phyloP scores from a whole-genome alignment of 1,140 invertebrate species.

The Steinernema khuongi region DNA sequence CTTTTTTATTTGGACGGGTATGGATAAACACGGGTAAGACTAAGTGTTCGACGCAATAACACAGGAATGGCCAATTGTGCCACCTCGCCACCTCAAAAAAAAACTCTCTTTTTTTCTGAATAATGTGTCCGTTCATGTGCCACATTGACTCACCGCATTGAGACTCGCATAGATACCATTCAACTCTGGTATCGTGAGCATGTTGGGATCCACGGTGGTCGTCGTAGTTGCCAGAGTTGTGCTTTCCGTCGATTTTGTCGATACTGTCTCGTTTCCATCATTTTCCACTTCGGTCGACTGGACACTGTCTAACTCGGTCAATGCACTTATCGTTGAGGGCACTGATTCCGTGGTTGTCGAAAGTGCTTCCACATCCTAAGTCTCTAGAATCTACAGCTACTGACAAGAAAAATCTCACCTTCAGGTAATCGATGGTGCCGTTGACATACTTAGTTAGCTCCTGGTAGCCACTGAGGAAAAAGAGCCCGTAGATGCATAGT shows the following conservation, averaged over 20 bases:
- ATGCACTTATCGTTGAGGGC: conserved; percentile 11
- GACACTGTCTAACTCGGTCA: conserved; percentile 11
- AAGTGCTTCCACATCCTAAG: background rate
- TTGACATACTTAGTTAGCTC: conserved; percentile 34
- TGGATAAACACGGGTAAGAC: too few relatives aligned
- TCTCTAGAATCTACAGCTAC: conserved; percentile 6
- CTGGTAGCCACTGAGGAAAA: conserved; percentile 27
- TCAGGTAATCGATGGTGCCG: conserved; percentile 24
- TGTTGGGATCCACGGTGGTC: background rate
- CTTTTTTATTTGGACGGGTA: too few relatives aligned
- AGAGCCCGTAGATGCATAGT: conserved; percentile 34
- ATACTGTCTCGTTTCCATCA: background rate
- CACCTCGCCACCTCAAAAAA: too few relatives aligned
- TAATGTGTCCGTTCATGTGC: too few relatives aligned
- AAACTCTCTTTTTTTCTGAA: too few relatives aligned
- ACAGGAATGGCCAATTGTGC: too few relatives aligned
- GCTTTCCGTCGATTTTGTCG: background rate
- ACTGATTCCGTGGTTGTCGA: background rate
- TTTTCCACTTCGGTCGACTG: background rate
- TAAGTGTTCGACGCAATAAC: too few relatives aligned
- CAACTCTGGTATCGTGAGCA: background rate
- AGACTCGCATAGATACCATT: background rate
- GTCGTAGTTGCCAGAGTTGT: background rate
- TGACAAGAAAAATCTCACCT: conserved; percentile 7
- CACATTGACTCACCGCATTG: background rate